phyloP scores from a whole-genome alignment of 2,797 vertebrate species.

The Tauraco hartlaubi region DNA sequence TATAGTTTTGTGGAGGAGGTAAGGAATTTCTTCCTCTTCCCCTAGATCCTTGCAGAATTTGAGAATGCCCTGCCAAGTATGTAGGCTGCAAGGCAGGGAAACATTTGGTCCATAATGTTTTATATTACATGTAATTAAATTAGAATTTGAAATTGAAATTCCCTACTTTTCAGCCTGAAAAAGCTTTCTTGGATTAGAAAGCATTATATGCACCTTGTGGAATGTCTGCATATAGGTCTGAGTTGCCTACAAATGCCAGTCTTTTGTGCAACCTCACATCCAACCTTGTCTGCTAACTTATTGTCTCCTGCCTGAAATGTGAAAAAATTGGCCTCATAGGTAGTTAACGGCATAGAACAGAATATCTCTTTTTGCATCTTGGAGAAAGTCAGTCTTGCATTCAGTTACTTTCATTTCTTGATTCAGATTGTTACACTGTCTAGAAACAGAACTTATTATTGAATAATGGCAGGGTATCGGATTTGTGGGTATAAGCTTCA shows the following conservation, averaged over 20 bases:
- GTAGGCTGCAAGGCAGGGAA: neutral
- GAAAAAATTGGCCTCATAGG: neutral
- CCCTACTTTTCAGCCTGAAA: neutral
- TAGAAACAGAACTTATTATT: neutral
- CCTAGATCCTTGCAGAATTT: neutral
- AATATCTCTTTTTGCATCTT: neutral
- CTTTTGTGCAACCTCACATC: neutral
- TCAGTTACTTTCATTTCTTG: neutral
- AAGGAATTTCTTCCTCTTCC: neutral
- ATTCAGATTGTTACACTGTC: neutral
- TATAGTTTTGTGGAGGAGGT: neutral
- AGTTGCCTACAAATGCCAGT: neutral
- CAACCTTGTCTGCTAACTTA: neutral
- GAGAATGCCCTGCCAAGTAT: neutral
- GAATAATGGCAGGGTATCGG: neutral
- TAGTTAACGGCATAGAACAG: neutral
- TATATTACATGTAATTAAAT: neutral
- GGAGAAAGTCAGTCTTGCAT: neutral
- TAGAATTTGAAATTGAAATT: slow-evolving; percentile 2
- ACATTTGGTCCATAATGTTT: neutral
- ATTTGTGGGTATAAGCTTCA: neutral
- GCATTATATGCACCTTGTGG: neutral
- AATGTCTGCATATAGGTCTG: neutral
- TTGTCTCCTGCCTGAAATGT: neutral
- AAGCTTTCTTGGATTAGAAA: neutral